These are phyloP conservation scores for Toxotes chatareus DNA, from an alignment of 2,113 vertebrate genomes.

Conservation along the genomic window DNA sequence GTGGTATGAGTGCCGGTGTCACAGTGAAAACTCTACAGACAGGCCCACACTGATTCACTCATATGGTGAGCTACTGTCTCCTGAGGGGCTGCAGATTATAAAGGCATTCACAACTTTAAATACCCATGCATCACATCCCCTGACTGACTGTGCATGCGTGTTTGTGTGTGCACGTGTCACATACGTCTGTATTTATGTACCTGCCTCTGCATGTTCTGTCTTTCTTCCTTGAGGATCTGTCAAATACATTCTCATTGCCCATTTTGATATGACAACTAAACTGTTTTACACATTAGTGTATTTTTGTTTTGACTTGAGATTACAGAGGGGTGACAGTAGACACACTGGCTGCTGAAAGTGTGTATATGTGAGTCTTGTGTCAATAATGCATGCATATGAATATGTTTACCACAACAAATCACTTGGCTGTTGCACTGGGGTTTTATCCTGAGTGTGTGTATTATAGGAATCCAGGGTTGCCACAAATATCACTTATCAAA, in stretches of 20 bases:
- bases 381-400: conserved; percentile 76
- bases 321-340: conserved; percentile 63
- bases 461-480: conserved; percentile 28
- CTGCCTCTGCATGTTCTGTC: conserved; percentile 38
- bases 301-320: conserved; percentile 77
- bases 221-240: conserved; percentile 65
- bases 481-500: conserved; percentile 68
- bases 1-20: conserved; percentile 80
- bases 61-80: conserved; percentile 74
- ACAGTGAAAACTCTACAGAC: conserved; percentile 76
- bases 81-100: conserved; percentile 76
- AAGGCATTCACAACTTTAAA: conserved; percentile 79
- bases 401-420: conserved; percentile 73
- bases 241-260: conserved; percentile 61
- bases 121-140: conserved; percentile 63
- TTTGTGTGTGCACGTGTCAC: conserved; percentile 20
- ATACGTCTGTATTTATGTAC: conserved; percentile 55
- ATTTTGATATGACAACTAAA: conserved; percentile 65
- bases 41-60: conserved; percentile 78
- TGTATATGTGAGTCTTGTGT: conserved; percentile 61
- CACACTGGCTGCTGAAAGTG: conserved; percentile 57
- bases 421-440: conserved; percentile 42
- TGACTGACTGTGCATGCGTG: conserved; percentile 47
- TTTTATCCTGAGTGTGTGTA: conserved; percentile 50
- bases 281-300: conserved; percentile 70